phyloP scores from a whole-genome alignment of 2,113 vertebrate species.

The Hucho hucho region DNA sequence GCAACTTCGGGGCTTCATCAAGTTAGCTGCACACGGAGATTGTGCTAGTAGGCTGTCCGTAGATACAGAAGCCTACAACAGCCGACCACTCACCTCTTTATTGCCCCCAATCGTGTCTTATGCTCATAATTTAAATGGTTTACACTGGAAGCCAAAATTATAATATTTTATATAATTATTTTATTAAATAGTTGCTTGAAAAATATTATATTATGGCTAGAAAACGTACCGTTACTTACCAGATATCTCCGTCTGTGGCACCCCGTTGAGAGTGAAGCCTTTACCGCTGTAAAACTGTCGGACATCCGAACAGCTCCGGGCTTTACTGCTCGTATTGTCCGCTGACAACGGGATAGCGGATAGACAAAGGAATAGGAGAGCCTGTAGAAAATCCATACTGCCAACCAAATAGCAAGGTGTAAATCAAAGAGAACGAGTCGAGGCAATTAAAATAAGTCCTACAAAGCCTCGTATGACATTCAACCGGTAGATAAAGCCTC shows the following conservation, averaged over 20 bases:
- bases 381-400: constrained; percentile 77
- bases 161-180: too few relatives aligned
- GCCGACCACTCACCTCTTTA: too few relatives aligned
- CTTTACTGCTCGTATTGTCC: constrained; percentile 74
- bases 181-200: too few relatives aligned
- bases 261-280: constrained; percentile 86
- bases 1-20: too few relatives aligned
- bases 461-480: not conserved
- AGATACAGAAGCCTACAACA: too few relatives aligned
- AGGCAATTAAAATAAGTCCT: not conserved
- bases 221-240: constrained; percentile 72
- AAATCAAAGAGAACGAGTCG: constrained; percentile 1
- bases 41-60: too few relatives aligned
- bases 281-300: constrained; percentile 92
- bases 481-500: not conserved
- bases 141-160: too few relatives aligned
- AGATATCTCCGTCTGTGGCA: constrained; percentile 90
- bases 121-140: too few relatives aligned
- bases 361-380: constrained; percentile 66
- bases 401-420: not conserved
- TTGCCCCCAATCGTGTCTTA: too few relatives aligned
- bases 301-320: constrained; percentile 86
- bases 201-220: not conserved
- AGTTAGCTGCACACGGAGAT: too few relatives aligned
- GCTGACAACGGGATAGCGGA: constrained; percentile 71